These are phyloP conservation scores for Cecidostiba fungosa DNA, from an alignment of 2,888 invertebrate genomes.

Conservation along the genomic window DNA sequence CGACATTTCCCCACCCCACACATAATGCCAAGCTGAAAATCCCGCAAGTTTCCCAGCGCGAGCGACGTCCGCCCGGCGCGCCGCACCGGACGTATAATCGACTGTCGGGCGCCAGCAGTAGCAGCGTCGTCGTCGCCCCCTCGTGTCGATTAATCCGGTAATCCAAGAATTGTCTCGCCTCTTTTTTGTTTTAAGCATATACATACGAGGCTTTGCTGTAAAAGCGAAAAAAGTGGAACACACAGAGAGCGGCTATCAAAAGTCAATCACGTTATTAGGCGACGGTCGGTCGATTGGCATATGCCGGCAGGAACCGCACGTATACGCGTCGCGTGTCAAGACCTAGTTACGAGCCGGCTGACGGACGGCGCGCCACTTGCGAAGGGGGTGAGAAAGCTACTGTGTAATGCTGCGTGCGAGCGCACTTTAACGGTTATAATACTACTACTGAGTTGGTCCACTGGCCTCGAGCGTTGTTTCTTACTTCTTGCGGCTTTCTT, in stretches of 20 bases:
- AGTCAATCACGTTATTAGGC: constrained; percentile 69
- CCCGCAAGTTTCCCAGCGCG: neutral
- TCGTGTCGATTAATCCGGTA: constrained; percentile 38
- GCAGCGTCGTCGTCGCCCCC: neutral
- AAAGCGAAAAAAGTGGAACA: constrained; percentile 41
- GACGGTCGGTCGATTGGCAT: constrained; percentile 49
- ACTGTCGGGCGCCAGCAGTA: constrained; percentile 11
- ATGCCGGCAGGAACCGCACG: constrained; percentile 16
- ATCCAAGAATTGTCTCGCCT: neutral
- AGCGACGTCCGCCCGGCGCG: neutral
- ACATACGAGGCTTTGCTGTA: neutral
- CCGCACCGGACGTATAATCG: constrained; percentile 5
- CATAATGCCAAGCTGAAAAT: neutral
- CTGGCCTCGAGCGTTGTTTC: neutral
- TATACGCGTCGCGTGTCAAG: constrained; percentile 60
- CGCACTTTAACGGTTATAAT: constrained; percentile 34
- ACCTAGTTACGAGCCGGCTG: constrained; percentile 34
- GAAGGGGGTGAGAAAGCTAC: neutral
- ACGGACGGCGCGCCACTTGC: constrained; percentile 8
- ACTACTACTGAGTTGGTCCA: constrained; percentile 15
- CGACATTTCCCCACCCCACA: neutral
- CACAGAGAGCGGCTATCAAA: constrained; percentile 64
- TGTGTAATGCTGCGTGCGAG: constrained; percentile 52
- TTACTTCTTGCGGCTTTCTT: neutral
- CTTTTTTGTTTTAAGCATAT: neutral